Conservation (phyloP, 2,113 vertebrate genomes). For the Cochlearius cochlearius region DNA sequence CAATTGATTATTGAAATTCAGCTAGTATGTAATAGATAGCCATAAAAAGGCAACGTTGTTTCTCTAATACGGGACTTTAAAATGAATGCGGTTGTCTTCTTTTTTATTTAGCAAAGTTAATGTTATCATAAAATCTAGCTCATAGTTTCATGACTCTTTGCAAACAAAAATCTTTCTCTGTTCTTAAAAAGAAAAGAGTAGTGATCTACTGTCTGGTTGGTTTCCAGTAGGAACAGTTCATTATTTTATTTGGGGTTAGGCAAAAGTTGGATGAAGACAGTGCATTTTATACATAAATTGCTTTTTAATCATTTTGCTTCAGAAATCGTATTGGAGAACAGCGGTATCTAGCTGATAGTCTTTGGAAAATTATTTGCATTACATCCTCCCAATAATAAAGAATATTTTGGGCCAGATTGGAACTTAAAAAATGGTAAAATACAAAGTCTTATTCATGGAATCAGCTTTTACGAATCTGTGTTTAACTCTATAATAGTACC, state of each 20-base stretch:
- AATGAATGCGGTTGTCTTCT: neutral
- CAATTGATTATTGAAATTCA: conserved; percentile 40
- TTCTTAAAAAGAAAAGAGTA: neutral
- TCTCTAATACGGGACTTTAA: neutral
- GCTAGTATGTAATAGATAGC: neutral
- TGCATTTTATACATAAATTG: neutral
- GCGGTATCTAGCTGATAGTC: neutral
- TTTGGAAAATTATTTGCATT: neutral
- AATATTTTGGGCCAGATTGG: neutral
- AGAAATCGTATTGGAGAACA: neutral
- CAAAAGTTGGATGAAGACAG: neutral
- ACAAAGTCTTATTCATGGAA: neutral
- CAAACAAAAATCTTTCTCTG: neutral
- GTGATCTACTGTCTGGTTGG: neutral
- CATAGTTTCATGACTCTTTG: neutral
- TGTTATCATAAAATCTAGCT: neutral
- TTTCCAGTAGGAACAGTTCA: neutral
- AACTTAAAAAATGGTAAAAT: neutral
- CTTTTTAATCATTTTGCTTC: neutral
- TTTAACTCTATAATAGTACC: neutral
- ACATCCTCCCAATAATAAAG: neutral
- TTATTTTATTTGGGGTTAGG: neutral
- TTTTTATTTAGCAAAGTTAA: neutral
- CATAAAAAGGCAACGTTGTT: neutral
- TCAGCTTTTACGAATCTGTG: neutral